Percentiles rank a stretch among this genome's conserved stretches.
Conservation (phyloP, 1,140 invertebrate genomes). For the Callitettix versicolor region DNA sequence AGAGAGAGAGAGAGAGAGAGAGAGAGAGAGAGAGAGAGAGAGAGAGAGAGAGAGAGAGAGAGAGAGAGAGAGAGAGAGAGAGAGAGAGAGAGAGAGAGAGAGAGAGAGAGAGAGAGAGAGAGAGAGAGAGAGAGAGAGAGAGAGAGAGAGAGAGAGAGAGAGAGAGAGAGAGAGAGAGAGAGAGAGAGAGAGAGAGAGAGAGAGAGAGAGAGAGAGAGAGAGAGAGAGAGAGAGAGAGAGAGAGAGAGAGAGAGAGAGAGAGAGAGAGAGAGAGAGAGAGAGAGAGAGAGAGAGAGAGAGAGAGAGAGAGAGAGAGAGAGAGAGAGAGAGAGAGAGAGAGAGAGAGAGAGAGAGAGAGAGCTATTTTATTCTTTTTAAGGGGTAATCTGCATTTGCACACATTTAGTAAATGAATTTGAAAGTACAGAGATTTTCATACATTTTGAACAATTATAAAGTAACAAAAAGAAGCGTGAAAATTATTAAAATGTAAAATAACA, state of each 20-base stretch:
- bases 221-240: conserved; percentile 5
- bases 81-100: conserved; percentile 1
- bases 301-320: too few species aligned
- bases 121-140: not conserved
- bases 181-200: conserved; percentile 4
- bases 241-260: too few species aligned
- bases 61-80: conserved; percentile 2
- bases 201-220: conserved; percentile 5
- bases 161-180: conserved; percentile 2
- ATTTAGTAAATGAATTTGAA: too few species aligned
- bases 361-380: too few species aligned
- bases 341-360: too few species aligned
- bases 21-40: conserved; percentile 5
- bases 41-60: conserved; percentile 2
- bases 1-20: conserved; percentile 5
- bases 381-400: too few species aligned
- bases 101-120: conserved; percentile 5
- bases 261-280: too few species aligned
- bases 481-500: too few species aligned
- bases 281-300: too few species aligned
- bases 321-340: too few species aligned
- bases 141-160: not conserved
- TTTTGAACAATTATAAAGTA: too few species aligned
- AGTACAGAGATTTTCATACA: not conserved
- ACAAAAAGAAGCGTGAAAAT: too few species aligned